Evolutionary conservation across 2,797 vertebrate genomes (phyloP), one percentile per base, ranked within the genome.

Genomic region (Rhinophrynus dorsalis): DNA sequence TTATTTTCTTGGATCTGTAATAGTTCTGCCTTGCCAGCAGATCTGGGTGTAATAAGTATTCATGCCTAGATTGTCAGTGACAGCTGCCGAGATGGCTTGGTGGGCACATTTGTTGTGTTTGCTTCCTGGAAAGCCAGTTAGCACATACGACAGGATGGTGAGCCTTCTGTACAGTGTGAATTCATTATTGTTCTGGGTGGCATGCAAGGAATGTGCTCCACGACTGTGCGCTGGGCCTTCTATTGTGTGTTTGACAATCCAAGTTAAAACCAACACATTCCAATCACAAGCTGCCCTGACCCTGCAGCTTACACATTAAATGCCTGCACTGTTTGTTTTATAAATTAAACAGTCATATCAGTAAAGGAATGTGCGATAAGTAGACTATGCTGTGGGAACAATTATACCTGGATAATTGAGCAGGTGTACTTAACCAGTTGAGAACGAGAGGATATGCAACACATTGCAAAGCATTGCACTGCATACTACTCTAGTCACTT

Each of bases 321-420:
- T 35, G 55, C 54, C 51, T 66, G 54, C 13, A 27, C 47, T 73
- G 35, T 58, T 58, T 73, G 33, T 24, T 56, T 64, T 64, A 65
- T 58, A 50, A 52, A 73, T 58, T 42, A 66, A 66, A 66, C 29
- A 73, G 20, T 21, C 67, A 21, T 73, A 73, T 73, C 69, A 44
- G 62, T 66, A 58, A 57, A 73, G 62, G 69, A 73, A 73, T 73
- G 69, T 60, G 62, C 12, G 69, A 73, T 73, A 73, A 60, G 62
- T 12, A 26, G 24, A 20, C 18, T 52, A 6, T 42, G 44, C 61
- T 58, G 33, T 72, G 61, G 61, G 69, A 72, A 72, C 45, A 60
- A 60, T 44, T 15, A 5, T 17, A 37, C 23, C 24, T 13, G 6
- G 15, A 21, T 26, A 45, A 42, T 21, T 23, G 24, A 21, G 24